phyloP scores from a whole-genome alignment of 92 coral and sea anemone species.

The Micromussa lordhowensis region DNA sequence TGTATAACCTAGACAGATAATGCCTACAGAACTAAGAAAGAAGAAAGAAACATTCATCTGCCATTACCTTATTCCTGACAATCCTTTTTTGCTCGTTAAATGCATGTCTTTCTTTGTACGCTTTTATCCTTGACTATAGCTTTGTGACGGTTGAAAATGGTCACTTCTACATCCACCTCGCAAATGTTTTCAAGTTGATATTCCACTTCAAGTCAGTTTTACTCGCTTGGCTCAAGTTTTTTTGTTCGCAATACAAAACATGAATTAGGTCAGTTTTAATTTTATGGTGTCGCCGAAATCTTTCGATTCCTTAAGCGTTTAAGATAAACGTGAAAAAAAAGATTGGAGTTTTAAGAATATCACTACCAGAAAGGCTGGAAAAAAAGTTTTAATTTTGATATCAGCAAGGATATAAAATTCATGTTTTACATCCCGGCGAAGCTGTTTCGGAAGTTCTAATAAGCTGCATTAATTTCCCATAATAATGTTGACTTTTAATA shows the following conservation, averaged over 20 bases:
- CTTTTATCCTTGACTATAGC: not conserved
- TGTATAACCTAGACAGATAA: not conserved
- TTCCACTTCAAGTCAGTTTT: not conserved
- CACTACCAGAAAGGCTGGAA: not conserved
- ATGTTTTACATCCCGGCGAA: not conserved
- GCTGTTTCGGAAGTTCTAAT: conserved; percentile 13
- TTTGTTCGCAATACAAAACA: not conserved
- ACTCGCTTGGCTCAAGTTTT: not conserved
- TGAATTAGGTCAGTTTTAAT: not conserved
- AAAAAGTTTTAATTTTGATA: not conserved
- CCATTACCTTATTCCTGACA: not conserved
- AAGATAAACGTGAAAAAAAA: not conserved
- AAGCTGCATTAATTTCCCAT: not conserved
- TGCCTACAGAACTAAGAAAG: not conserved
- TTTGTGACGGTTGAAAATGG: not conserved
- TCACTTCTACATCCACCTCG: not conserved
- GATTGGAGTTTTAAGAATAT: not conserved
- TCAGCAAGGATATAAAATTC: not conserved
- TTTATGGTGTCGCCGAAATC: not conserved
- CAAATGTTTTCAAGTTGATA: not conserved
- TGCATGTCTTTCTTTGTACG: not conserved
- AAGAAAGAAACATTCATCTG: not conserved
- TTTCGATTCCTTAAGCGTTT: not conserved
- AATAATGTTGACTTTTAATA: conserved; percentile 22
- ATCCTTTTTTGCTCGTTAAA: not conserved